Evolutionary conservation across 2,797 vertebrate species (phyloP), one percentile per base, ranked within the genome.

Genomic region (Muscicapa striata): DNA sequence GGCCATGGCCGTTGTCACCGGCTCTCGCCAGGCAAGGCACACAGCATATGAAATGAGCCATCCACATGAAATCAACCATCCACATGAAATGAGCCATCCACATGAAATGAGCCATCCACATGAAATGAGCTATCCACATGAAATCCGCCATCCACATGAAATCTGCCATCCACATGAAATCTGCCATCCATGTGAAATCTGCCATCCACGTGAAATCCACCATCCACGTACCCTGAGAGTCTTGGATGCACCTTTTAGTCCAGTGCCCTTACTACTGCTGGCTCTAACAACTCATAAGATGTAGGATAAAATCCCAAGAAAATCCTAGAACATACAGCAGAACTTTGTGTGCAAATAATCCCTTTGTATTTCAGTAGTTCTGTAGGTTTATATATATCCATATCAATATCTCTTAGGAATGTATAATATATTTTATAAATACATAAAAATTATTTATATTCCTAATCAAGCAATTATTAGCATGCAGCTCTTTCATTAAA

Each of bases 1-100:
- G 55, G n/a, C n/a, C n/a, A 5, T 2, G 52, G 32, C 32, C 1
- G 0, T 2, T 13, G 13, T 1, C 36, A 26, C 66, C 12, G 7
- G 4, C 36, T 20, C 18, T 23, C 22, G 16, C 2, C 43, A 4
- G 6, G 27, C 36, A 7, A 26, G 36, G 23, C 49, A 21, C 40
- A 8, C 34, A 36, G 43, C 36, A 3, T 15, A 17, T 29, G 41
- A 43, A 43, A 43, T 43, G 15, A 4, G 7, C 43, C 11, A 22
- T 12, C 45, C 45, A 46, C 45, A 7, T 46, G 45, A 13, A 46
- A 46, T 23, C 11, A 22, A 11, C 45, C 22, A 46, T 23, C 45
- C 43, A 45, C 21, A 12, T 43, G 41, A 43, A 43, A 43, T 43
- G 8, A 43, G 21, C 21, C 45, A 46, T 46, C 43, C 45, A 22